Evolutionary conservation across 2,797 vertebrate species (phyloP).

Genomic region (Sparidentex hasta): DNA sequence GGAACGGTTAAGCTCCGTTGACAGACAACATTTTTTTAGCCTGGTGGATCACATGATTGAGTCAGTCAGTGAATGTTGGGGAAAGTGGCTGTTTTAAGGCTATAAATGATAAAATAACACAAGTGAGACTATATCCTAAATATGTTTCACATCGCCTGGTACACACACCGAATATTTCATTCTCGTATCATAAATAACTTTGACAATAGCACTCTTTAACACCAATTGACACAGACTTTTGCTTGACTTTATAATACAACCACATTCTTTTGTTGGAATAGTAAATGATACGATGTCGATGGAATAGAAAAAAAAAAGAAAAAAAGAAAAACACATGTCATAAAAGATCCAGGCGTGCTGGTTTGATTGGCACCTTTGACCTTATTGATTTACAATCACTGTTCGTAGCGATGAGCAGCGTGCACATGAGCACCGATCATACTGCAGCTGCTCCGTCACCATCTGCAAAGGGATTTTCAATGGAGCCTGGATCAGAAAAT

Average conservation of each 20-base stretch:
- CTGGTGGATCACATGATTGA: conserved; percentile 39
- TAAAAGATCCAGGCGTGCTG: conserved; percentile 61
- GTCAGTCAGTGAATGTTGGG: conserved; percentile 12
- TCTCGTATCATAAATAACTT: conserved; percentile 48
- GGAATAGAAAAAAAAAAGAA: conserved; percentile 18
- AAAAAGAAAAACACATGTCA: no score
- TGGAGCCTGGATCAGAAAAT: conserved; percentile 37
- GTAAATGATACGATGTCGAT: conserved; percentile 55
- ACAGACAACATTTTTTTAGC: conserved; percentile 17
- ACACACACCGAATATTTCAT: conserved; percentile 49
- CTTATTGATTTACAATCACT: conserved; percentile 11
- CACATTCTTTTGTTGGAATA: conserved; percentile 59
- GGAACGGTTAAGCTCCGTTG: conserved; percentile 36
- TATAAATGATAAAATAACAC: conserved; percentile 33
- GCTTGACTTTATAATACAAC: conserved; percentile 61
- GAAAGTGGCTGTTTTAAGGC: conserved; percentile 45
- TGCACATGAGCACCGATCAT: conserved; percentile 2
- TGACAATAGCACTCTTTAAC: conserved; percentile 57
- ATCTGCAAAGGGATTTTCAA: conserved; percentile 9
- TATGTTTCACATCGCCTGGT: conserved; percentile 28
- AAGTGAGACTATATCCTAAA: conserved; percentile 25
- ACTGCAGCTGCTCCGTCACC: conserved; percentile 12
- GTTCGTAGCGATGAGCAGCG: conserved; percentile 8
- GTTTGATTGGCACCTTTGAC: conserved; percentile 38
- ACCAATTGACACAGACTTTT: conserved; percentile 58